Conservation (phyloP, 2,113 vertebrate species). For the Rhegmatorhina hoffmannsi region DNA sequence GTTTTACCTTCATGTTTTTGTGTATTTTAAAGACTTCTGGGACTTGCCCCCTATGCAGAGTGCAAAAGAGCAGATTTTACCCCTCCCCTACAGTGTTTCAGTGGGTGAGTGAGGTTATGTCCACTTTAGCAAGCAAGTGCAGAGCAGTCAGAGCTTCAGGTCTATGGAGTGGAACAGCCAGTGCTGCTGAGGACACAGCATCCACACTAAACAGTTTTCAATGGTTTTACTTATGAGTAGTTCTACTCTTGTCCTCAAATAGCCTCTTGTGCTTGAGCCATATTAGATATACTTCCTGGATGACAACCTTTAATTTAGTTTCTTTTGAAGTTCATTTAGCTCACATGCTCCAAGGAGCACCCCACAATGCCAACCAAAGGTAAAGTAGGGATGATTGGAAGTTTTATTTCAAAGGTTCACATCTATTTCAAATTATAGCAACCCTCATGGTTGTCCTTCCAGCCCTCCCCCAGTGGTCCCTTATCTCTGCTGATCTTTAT, state of each 20-base stretch:
- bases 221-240: background rate
- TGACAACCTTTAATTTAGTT: background rate
- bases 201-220: background rate
- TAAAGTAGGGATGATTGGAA: background rate
- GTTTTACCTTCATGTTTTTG: background rate
- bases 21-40: background rate
- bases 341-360: background rate
- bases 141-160: background rate
- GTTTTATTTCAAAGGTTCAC: background rate
- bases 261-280: background rate
- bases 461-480: background rate
- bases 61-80: background rate
- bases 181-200: background rate
- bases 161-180: background rate
- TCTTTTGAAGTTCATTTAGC: background rate
- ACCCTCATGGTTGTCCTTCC: background rate
- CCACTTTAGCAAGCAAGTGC: background rate
- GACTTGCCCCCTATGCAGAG: background rate
- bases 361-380: background rate
- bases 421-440: background rate
- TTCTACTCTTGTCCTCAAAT: background rate
- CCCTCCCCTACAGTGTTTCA: background rate
- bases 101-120: background rate
- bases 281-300: background rate
- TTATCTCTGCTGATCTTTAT: background rate